Evolutionary conservation across 2,888 invertebrate species (phyloP).

Genomic region (Conistra vaccinii): DNA sequence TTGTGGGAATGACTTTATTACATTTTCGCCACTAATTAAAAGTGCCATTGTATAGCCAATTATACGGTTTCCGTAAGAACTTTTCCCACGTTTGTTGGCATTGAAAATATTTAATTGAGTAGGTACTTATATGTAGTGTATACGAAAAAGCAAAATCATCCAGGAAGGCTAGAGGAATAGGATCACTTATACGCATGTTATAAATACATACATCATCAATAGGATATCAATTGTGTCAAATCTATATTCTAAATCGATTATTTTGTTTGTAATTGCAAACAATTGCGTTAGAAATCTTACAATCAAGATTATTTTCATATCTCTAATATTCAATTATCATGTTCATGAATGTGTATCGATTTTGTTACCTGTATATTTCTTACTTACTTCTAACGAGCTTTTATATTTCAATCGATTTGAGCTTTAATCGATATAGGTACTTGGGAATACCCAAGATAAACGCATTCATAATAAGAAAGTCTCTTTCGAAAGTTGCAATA

Average conservation of each 20-base stretch:
- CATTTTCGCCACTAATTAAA: not conserved
- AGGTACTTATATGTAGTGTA: not conserved
- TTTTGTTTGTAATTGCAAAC: not conserved
- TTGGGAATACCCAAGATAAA: slow-evolving; percentile 16
- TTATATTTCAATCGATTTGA: not conserved
- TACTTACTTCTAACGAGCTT: not conserved
- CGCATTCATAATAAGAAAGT: slow-evolving; percentile 1
- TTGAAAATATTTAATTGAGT: slow-evolving; percentile 1
- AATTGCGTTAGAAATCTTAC: not conserved
- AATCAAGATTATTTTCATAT: not conserved
- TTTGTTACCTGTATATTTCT: not conserved
- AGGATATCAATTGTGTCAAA: not conserved
- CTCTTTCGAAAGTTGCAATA: slow-evolving; percentile 38
- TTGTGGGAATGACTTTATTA: not conserved
- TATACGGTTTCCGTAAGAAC: slow-evolving; percentile 4
- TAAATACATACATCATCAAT: not conserved
- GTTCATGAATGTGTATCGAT: not conserved
- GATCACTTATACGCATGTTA: not conserved
- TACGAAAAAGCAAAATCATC: not conserved
- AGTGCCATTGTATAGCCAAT: slow-evolving; percentile 18
- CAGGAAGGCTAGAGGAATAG: not conserved
- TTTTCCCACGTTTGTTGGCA: slow-evolving; percentile 32
- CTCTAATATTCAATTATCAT: not conserved
- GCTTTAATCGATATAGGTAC: not conserved
- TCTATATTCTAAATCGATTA: not conserved